phyloP scores from a whole-genome alignment of 1,140 invertebrate genomes.

The Cotesia glomerata region DNA sequence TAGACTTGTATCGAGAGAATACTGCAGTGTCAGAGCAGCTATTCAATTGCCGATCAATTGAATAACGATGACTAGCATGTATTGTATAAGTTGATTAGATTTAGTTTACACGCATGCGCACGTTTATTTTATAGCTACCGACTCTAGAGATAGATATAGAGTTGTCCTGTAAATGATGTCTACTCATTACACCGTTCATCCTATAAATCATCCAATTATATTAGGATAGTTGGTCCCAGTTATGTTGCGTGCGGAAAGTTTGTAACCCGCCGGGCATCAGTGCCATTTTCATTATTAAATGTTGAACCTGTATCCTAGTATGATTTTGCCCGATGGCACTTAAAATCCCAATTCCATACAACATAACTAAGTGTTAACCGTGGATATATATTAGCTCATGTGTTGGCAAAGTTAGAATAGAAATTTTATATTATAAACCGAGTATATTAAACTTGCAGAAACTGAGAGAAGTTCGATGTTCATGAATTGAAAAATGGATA shows the following conservation, averaged over 20 bases:
- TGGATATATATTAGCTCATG: not conserved
- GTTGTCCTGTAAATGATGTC: not conserved
- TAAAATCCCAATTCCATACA: slow-evolving; percentile 12
- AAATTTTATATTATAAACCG: too few relatives aligned
- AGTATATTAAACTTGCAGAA: too few relatives aligned
- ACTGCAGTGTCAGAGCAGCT: not conserved
- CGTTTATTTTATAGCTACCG: not conserved
- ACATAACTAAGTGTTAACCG: not conserved
- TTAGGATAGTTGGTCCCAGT: slow-evolving; percentile 27
- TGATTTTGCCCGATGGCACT: not conserved
- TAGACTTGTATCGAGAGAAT: not conserved
- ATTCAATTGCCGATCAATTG: slow-evolving; percentile 14
- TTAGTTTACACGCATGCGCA: not conserved
- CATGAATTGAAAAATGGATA: too few relatives aligned
- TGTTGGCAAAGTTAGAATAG: not conserved
- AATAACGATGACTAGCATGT: not conserved
- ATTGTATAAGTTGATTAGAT: slow-evolving; percentile 15
- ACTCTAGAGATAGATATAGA: not conserved
- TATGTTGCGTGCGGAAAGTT: slow-evolving; percentile 11
- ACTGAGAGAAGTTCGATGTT: too few relatives aligned
- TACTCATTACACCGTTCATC: slow-evolving; percentile 11
- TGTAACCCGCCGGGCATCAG: slow-evolving; percentile 10
- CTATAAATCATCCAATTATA: slow-evolving; percentile 37
- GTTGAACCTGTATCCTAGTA: not conserved
- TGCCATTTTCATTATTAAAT: slow-evolving; percentile 21